These are phyloP conservation scores for Meandrina meandrites DNA, from an alignment of 92 coral and sea anemone genomes.

Conservation along the genomic window DNA sequence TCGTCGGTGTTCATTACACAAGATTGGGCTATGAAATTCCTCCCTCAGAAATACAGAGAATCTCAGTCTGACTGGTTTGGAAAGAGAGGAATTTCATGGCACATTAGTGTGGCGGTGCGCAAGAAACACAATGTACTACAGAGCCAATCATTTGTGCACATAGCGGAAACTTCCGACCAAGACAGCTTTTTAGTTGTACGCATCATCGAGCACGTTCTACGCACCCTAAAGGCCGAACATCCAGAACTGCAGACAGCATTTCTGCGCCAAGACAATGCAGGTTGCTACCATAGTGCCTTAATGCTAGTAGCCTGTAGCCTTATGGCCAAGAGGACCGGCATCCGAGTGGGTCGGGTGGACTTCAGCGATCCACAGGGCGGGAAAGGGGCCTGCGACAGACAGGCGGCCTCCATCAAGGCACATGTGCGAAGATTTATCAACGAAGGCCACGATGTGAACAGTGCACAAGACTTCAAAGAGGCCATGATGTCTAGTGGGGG, in stretches of 20 bases:
- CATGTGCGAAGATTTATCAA: constrained; percentile 46
- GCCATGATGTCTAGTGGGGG: constrained; percentile 45
- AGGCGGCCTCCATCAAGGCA: constrained; percentile 43
- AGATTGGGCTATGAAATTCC: constrained; percentile 65
- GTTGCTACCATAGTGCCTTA: constrained; percentile 53
- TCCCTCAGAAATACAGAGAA: constrained; percentile 46
- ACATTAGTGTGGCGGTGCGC: constrained; percentile 52
- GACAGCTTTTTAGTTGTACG: too few relatives aligned
- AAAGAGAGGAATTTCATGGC: constrained; percentile 64
- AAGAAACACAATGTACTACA: constrained; percentile 23
- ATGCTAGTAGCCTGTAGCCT: constrained; percentile 32
- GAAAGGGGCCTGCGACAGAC: constrained; percentile 50
- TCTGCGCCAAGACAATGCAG: constrained; percentile 53
- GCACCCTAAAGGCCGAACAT: too few relatives aligned
- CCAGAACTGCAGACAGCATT: constrained; percentile 25
- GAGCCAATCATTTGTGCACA: too few relatives aligned
- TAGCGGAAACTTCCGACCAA: too few relatives aligned
- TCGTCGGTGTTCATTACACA: too few relatives aligned
- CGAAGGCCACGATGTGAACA: constrained; percentile 50
- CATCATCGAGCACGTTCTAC: too few relatives aligned
- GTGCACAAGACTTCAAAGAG: constrained; percentile 22
- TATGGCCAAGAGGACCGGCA: constrained; percentile 34
- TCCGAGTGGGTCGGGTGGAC: constrained; percentile 24
- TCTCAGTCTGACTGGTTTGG: constrained; percentile 60
- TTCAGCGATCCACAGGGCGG: constrained; percentile 58